Conservation (phyloP, 1,140 invertebrate species). For the Heliconius hermathena region DNA sequence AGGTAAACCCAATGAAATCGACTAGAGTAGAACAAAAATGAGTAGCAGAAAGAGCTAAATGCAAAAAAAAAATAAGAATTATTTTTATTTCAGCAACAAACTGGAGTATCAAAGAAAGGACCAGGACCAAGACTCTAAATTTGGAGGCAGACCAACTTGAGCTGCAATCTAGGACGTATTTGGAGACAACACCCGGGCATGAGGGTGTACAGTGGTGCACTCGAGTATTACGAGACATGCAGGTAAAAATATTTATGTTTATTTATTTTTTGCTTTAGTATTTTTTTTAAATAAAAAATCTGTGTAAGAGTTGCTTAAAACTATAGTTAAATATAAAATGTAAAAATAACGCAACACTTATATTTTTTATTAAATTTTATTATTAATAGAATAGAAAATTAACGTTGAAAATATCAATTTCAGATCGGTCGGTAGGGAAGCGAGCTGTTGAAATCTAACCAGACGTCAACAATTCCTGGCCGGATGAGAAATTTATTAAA, state of each 20-base stretch:
- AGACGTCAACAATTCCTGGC: not conserved
- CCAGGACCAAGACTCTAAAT: not conserved
- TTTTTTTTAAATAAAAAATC: too few species aligned
- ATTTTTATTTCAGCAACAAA: not conserved
- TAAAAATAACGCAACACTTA: too few species aligned
- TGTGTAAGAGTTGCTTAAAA: too few species aligned
- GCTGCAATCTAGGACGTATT: not conserved
- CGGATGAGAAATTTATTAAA: not conserved
- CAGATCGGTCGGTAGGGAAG: not conserved
- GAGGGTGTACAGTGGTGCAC: not conserved
- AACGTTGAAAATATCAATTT: not conserved
- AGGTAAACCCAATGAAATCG: not conserved
- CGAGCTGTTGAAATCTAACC: not conserved
- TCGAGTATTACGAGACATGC: not conserved
- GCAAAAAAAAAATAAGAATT: not conserved
- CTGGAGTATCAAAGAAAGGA: not conserved
- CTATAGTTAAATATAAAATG: too few species aligned
- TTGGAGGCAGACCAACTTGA: not conserved
- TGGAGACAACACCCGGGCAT: not conserved
- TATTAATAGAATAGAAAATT: not conserved
- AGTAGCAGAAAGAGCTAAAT: too few species aligned
- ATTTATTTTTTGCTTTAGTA: too few species aligned
- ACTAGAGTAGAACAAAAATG: not conserved
- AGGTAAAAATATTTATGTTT: not conserved
- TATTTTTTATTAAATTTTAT: too few species aligned